Evolutionary conservation across 2,113 vertebrate species (phyloP).

Genomic region (Catagonus wagneri): DNA sequence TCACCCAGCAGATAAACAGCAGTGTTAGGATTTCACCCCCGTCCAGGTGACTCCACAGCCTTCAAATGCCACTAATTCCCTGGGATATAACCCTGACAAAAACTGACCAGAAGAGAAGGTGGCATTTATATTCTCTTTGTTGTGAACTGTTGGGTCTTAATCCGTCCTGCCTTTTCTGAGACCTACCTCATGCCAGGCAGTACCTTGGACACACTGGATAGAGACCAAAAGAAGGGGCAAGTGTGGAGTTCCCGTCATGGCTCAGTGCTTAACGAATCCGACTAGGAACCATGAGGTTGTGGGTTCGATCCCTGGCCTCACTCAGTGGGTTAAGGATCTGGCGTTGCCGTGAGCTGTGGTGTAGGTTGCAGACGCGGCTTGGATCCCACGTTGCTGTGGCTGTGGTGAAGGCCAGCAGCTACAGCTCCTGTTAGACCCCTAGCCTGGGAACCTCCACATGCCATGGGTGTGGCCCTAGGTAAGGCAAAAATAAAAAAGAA

Average conservation of each 20-base stretch:
- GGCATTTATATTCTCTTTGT: not conserved
- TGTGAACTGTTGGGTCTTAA: not conserved
- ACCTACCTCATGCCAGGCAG: not conserved
- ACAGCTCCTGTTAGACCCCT: no score
- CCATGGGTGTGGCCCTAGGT: no score
- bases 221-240: not conserved
- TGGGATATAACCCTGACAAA: not conserved
- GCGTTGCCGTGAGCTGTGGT: no score
- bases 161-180: not conserved
- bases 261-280: no score
- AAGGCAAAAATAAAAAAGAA: not conserved
- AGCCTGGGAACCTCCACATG: no score
- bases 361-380: no score
- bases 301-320: no score
- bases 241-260: no score
- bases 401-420: no score
- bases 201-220: not conserved
- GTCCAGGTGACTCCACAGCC: not conserved
- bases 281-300: no score
- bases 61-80: not conserved
- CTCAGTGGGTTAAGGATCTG: no score
- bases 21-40: not conserved
- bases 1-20: not conserved
- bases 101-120: not conserved
- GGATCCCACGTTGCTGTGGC: no score